A percentile compares a stretch with the other conserved stretches of the same genome.
Conservation (phyloP, 2,113 vertebrate genomes). For the Ochotona princeps region DNA sequence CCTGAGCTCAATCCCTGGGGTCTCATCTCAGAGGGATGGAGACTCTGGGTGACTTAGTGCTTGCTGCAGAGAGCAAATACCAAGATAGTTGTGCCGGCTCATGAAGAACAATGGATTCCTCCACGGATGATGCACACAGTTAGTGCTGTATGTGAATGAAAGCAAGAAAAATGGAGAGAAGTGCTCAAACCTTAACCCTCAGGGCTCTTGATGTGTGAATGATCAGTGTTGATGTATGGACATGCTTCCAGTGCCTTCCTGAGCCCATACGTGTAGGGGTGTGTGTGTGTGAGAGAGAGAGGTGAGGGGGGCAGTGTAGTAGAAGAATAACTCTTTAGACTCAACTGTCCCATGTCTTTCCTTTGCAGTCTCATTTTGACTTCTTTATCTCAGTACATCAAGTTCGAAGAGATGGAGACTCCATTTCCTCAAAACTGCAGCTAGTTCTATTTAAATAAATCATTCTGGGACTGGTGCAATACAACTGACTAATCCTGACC, state of each 20-base stretch:
- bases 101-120: slow-evolving; percentile 45
- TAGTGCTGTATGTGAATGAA: neutral
- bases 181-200: neutral
- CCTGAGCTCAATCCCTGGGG: neutral
- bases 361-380: too few relatives aligned
- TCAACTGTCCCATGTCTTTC: neutral
- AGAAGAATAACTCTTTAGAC: neutral
- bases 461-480: too few relatives aligned
- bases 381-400: too few relatives aligned
- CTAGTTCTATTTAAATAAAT: neutral
- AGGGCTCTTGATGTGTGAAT: neutral
- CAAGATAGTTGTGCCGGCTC: neutral
- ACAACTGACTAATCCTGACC: too few relatives aligned
- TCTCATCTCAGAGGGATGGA: neutral
- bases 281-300: neutral
- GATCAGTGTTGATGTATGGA: neutral
- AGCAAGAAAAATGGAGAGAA: neutral
- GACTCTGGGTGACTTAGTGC: neutral
- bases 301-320: neutral
- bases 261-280: neutral
- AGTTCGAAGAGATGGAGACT: neutral
- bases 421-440: neutral
- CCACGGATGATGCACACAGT: neutral
- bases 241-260: neutral
- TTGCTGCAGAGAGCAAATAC: neutral